Evolutionary conservation across 1,140 invertebrate genomes (phyloP).

Genomic region (Tetragnatha versicolor): DNA sequence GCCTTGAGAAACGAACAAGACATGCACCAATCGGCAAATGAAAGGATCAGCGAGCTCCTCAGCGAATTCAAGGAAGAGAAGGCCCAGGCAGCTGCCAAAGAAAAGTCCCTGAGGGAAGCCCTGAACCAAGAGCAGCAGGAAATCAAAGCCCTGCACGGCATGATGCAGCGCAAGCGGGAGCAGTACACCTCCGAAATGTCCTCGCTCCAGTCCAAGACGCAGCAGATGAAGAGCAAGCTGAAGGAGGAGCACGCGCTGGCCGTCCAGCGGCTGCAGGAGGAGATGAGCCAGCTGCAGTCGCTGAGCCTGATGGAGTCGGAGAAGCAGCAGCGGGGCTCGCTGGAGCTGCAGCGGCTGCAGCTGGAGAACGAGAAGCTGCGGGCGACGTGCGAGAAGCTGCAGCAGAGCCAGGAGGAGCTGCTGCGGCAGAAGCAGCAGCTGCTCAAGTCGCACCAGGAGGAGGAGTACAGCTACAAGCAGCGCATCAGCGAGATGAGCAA

Average conservation of each 20-base stretch:
- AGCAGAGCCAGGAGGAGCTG: conserved; percentile 47
- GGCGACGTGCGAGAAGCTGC: conserved; percentile 43
- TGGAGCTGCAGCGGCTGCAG: conserved; percentile 41
- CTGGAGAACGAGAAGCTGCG: conserved; percentile 20
- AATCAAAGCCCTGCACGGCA: conserved; percentile 36
- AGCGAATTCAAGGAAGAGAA: conserved; percentile 28
- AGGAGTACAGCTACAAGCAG: conserved; percentile 51
- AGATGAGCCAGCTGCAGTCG: conserved; percentile 41
- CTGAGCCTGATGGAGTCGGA: conserved; percentile 39
- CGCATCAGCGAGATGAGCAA: conserved; percentile 49
- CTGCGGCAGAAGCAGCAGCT: conserved; percentile 47
- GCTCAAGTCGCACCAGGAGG: conserved; percentile 47
- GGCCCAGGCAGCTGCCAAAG: conserved; percentile 16
- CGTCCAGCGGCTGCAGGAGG: conserved; percentile 45
- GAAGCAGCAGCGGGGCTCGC: conserved; percentile 28
- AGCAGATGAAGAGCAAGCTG: conserved; percentile 43
- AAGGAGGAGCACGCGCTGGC: conserved; percentile 49
- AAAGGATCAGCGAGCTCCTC: conserved; percentile 15
- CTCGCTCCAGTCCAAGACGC: conserved; percentile 38
- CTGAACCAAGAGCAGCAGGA: conserved; percentile 49
- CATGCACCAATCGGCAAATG: conserved; percentile 28
- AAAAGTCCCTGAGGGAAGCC: conserved; percentile 33
- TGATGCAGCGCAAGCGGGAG: conserved; percentile 47
- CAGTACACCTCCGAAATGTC: conserved; percentile 27
- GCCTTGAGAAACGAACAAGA: conserved; percentile 27